Evolutionary conservation across 2,113 vertebrate genomes (phyloP), one percentile per base, ranked within the genome.

Genomic region (Microtus oregoni): DNA sequence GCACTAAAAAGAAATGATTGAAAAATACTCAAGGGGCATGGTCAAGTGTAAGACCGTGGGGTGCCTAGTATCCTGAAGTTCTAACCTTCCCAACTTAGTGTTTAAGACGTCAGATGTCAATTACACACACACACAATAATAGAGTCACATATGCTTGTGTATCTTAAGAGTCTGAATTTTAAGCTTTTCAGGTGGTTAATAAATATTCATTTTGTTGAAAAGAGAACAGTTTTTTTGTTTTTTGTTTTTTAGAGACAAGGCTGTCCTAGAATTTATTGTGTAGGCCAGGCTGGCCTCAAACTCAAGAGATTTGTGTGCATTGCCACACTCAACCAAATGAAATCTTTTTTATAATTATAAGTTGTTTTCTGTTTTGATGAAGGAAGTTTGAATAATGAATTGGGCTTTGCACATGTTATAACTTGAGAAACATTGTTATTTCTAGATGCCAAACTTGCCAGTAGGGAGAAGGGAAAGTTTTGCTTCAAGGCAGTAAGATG

Each of bases 401-500:
- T 92, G 75, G 63, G 1, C 81, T 95, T 97, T 92, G 81, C 17
- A 17, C 15, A 5, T 81, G 35, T 81, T 24, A 35, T 90, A 89
- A 96, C 65, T 8, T 94, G n/a, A 96, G 47, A 94, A 92, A 35
- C 3, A 63, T 76, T 13, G 96, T 96, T 97, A 55, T 98, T 98
- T 81, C 81, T 97, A 99, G 99, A 99, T 98, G 99, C 99, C 89
- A 99, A 99, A 96, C 99, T 99, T 44, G 98, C 98, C 73, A 99
- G 99, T 98, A 99, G 99, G 97, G 99, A 99, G 95, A 98, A 99
- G 96, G 99, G 99, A 2, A 99, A 99, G 97, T 97, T 99, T 92
- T 99, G 99, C 96, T 99, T 99, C 97, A 99, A 99, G 97, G 99
- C 99, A 96, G 97, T 98, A 35, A 99, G 98, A 88, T 99, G 99